These are phyloP conservation scores for Parotia lawesii DNA, from an alignment of 2,113 vertebrate genomes.

Conservation along the genomic window DNA sequence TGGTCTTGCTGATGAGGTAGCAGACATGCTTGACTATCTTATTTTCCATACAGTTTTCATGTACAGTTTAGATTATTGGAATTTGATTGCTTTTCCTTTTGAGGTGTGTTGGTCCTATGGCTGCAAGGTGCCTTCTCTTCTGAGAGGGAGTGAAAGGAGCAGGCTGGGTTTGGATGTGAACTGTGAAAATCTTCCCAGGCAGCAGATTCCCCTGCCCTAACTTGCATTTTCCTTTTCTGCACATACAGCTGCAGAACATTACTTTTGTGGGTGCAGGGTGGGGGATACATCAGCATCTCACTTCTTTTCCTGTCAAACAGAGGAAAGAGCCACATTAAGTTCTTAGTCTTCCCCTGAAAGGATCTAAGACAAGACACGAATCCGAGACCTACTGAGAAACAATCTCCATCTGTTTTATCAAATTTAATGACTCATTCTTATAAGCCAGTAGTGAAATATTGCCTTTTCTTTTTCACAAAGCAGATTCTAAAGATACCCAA, in stretches of 20 bases:
- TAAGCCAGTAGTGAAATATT: constrained; percentile 9
- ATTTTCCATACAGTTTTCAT: background rate
- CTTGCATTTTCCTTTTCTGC: background rate
- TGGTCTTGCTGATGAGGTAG: background rate
- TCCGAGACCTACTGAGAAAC: background rate
- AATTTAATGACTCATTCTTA: constrained; percentile 19
- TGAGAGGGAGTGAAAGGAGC: background rate
- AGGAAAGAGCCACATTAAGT: background rate
- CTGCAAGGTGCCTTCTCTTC: background rate
- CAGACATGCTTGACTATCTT: background rate
- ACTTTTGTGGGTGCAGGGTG: background rate
- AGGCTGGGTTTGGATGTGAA: background rate
- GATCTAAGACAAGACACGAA: background rate
- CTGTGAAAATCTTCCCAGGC: background rate
- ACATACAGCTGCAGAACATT: background rate
- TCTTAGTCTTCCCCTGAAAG: background rate
- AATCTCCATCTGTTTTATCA: background rate
- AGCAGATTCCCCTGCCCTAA: background rate
- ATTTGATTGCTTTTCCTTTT: background rate
- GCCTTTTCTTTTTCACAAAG: background rate
- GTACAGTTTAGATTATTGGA: background rate
- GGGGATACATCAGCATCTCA: background rate
- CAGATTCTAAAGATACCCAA: constrained; percentile 39
- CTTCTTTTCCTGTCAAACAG: background rate
- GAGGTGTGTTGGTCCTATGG: background rate